Conservation (phyloP, 2,113 vertebrate genomes). For the Brachyistius frenatus region DNA sequence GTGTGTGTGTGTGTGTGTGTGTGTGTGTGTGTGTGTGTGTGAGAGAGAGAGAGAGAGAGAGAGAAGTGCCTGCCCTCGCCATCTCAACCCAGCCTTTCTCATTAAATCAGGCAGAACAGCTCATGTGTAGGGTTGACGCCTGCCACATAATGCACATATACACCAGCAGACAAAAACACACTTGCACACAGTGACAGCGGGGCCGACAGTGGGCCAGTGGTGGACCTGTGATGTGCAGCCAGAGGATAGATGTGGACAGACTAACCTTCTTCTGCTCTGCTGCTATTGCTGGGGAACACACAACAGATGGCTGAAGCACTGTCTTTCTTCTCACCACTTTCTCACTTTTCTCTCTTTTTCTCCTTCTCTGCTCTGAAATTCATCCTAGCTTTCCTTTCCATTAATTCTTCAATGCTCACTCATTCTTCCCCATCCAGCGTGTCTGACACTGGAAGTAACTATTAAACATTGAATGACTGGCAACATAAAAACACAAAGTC, state of each 20-base stretch:
- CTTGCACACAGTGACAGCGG: conserved; percentile 58
- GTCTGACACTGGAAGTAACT: background rate
- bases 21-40: conserved; percentile 35
- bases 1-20: too few species aligned
- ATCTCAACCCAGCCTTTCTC: conserved; percentile 74
- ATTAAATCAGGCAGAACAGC: conserved; percentile 80
- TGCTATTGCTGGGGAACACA: conserved; percentile 55
- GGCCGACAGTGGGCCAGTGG: conserved; percentile 70
- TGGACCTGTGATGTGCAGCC: conserved; percentile 83
- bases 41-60: conserved; percentile 8
- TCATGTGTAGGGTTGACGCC: conserved; percentile 62
- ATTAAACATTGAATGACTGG: background rate
- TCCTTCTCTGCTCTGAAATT: background rate
- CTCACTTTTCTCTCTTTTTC: conserved; percentile 40
- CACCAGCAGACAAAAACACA: conserved; percentile 21
- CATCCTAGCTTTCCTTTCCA: background rate
- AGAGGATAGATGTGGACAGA: conserved; percentile 80
- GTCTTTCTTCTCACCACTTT: conserved; percentile 66
- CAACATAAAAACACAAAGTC: background rate
- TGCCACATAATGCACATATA: conserved; percentile 56
- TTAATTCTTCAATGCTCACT: conserved; percentile 2
- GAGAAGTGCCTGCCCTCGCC: conserved; percentile 53
- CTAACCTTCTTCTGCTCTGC: conserved; percentile 80
- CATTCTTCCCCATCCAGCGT: background rate
- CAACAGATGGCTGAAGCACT: conserved; percentile 78